These are phyloP conservation scores for Phodopus roborovskii DNA, from an alignment of 2,113 vertebrate genomes.

Conservation along the genomic window DNA sequence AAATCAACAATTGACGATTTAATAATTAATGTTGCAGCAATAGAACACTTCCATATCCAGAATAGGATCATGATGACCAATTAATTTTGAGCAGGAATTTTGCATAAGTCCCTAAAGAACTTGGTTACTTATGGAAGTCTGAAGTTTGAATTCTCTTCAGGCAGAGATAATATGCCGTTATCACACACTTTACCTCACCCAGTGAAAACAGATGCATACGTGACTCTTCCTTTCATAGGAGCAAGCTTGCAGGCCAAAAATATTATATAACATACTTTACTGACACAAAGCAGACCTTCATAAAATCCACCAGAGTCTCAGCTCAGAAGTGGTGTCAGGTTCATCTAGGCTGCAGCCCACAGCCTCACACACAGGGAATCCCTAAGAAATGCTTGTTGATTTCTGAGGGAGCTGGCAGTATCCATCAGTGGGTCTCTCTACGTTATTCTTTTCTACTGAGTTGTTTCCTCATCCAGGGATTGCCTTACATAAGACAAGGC, in stretches of 20 bases:
- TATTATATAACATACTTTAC: neutral
- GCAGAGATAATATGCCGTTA: slow-evolving; percentile 2
- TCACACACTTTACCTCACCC: neutral
- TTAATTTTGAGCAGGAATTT: neutral
- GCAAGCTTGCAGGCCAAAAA: neutral
- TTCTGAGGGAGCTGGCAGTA: neutral
- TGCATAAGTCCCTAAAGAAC: neutral
- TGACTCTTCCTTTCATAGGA: neutral
- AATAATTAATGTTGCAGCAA: neutral
- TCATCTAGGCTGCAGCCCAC: neutral
- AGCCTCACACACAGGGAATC: neutral
- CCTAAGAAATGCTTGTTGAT: neutral
- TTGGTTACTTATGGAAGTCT: neutral
- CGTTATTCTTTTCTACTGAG: neutral
- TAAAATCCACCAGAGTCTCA: neutral
- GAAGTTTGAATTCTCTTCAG: slow-evolving; percentile 25
- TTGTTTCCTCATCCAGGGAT: neutral
- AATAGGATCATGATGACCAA: neutral
- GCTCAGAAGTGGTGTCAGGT: neutral
- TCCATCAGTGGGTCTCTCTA: neutral
- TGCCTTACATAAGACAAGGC: neutral
- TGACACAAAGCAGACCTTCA: neutral
- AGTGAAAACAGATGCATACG: neutral
- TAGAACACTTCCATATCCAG: neutral
- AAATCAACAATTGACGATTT: neutral